A percentile compares a stretch with the other conserved stretches of the same genome.
Evolutionary conservation across 2,797 vertebrate species (phyloP).

Genomic region (Spheniscus humboldti): DNA sequence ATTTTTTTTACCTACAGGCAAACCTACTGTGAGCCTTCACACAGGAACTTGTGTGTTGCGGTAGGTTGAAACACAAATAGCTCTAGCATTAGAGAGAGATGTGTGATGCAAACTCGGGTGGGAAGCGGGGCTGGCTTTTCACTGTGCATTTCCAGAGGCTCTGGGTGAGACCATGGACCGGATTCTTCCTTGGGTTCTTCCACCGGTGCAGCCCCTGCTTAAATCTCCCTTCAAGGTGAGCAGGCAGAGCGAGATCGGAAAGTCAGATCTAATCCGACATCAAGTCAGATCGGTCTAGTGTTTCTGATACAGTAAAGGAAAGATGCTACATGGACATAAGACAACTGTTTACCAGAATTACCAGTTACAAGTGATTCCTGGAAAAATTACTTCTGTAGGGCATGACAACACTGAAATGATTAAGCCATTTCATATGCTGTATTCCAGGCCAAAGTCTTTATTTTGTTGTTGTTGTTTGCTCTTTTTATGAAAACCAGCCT

Average conservation of each 20-base stretch:
- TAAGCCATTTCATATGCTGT: background rate
- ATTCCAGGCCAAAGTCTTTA: background rate
- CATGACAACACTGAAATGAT: background rate
- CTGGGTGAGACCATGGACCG: background rate
- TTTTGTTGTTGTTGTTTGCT: background rate
- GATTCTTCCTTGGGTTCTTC: background rate
- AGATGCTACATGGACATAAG: background rate
- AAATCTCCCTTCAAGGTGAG: background rate
- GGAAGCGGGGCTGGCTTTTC: background rate
- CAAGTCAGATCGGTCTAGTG: background rate
- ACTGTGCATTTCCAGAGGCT: background rate
- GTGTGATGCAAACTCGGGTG: background rate
- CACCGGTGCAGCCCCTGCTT: background rate
- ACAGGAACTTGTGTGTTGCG: background rate
- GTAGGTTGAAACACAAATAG: background rate
- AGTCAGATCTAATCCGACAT: background rate
- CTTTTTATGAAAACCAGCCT: background rate
- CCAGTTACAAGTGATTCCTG: background rate
- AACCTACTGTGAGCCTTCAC: background rate
- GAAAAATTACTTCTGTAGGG: background rate
- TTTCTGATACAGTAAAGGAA: background rate
- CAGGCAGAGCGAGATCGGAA: background rate
- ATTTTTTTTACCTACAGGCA: slow-evolving; percentile 7
- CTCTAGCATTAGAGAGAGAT: background rate
- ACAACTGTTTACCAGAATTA: background rate